Evolutionary conservation across 2,888 invertebrate genomes (phyloP).

Genomic region (Sialis fuliginosa): DNA sequence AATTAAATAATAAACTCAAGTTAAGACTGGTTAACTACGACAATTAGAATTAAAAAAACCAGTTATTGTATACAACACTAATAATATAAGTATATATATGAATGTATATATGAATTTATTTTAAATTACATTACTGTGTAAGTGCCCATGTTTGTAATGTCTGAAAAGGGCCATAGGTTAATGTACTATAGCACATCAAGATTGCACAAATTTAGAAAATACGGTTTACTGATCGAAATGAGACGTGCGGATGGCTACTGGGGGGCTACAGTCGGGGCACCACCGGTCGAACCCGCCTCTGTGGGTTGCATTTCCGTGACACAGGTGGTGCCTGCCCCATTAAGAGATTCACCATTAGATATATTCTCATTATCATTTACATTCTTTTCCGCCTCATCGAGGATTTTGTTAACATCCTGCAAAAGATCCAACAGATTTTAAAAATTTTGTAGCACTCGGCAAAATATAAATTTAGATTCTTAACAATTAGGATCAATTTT

Average conservation of each 20-base stretch:
- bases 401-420: conserved; percentile 31
- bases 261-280: conserved; percentile 1
- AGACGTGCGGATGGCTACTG: conserved; percentile 2
- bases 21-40: no score
- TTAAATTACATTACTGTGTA: no score
- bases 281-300: background rate
- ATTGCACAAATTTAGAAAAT: conserved; percentile 6
- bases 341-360: conserved; percentile 6
- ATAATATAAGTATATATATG: no score
- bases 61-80: no score
- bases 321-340: conserved; percentile 15
- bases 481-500: background rate
- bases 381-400: conserved; percentile 18
- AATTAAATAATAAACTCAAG: no score
- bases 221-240: background rate
- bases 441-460: conserved; percentile 1
- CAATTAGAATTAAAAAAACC: no score
- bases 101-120: no score
- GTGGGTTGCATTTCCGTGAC: background rate
- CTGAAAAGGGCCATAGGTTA: background rate
- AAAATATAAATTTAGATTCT: background rate
- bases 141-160: background rate
- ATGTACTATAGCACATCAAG: conserved; percentile 1
- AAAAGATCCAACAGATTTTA: conserved; percentile 21
- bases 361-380: conserved; percentile 3